These are phyloP conservation scores for Trichosurus vulpecula DNA, from an alignment of 2,797 vertebrate genomes.

Conservation along the genomic window DNA sequence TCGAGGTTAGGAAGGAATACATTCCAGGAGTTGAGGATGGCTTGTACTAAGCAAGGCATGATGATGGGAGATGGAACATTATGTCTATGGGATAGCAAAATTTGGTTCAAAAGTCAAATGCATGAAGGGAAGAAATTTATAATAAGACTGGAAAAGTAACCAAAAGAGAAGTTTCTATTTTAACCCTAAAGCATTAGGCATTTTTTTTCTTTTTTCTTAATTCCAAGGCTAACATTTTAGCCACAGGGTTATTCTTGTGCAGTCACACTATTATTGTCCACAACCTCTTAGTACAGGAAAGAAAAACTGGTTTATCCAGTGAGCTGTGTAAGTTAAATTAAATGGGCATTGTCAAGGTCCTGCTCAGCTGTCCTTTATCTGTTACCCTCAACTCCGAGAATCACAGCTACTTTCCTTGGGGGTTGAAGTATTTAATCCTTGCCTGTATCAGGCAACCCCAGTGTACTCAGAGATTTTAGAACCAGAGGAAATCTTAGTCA, in stretches of 20 bases:
- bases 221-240: background rate
- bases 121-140: background rate
- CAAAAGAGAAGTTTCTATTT: background rate
- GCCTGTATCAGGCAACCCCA: background rate
- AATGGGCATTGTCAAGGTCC: background rate
- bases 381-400: background rate
- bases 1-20: background rate
- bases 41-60: background rate
- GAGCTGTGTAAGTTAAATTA: background rate
- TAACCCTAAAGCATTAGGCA: background rate
- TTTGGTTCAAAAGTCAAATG: background rate
- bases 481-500: background rate
- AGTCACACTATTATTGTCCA: background rate
- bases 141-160: background rate
- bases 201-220: background rate
- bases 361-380: background rate
- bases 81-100: background rate
- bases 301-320: background rate
- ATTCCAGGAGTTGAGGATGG: background rate
- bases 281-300: background rate
- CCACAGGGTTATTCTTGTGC: background rate
- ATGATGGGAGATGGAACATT: background rate
- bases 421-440: background rate
- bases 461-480: background rate
- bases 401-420: background rate